Percentiles rank a stretch among this genome's conserved stretches.
Evolutionary conservation across 2,113 vertebrate genomes (phyloP).

Genomic region (Saguinus imperator): DNA sequence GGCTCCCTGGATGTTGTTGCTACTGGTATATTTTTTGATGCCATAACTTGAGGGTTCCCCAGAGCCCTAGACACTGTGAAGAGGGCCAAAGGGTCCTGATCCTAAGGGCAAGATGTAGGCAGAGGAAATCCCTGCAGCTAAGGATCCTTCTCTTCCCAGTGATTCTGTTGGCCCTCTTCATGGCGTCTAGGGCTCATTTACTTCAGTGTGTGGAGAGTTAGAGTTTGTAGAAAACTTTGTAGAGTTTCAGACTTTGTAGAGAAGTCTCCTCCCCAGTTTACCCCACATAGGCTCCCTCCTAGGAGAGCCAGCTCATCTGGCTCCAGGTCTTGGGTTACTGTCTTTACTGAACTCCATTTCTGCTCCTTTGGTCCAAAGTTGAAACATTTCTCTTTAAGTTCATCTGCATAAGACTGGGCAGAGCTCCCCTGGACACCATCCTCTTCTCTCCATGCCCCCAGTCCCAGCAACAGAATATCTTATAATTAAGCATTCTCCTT

Average conservation of each 20-base stretch:
- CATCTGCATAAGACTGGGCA: neutral
- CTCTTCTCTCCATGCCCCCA: neutral
- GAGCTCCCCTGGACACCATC: neutral
- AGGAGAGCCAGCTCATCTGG: neutral
- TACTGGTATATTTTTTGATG: neutral
- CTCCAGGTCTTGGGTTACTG: neutral
- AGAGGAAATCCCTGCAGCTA: neutral
- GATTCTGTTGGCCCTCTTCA: neutral
- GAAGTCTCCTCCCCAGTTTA: neutral
- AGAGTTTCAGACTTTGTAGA: neutral
- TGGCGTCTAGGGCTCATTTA: neutral
- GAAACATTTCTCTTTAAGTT: constrained; percentile 1
- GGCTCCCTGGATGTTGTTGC: neutral
- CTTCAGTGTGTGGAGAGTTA: neutral
- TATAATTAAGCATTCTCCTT: neutral
- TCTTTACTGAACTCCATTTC: neutral
- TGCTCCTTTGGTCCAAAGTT: neutral
- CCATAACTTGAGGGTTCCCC: neutral
- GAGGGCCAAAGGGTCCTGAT: neutral
- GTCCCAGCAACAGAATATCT: neutral
- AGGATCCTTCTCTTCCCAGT: neutral
- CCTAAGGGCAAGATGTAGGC: neutral
- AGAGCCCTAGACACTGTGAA: neutral
- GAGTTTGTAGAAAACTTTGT: too few relatives aligned
- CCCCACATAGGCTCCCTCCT: neutral